phyloP scores from a whole-genome alignment of 1,140 invertebrate species.

The Galleria mellonella region DNA sequence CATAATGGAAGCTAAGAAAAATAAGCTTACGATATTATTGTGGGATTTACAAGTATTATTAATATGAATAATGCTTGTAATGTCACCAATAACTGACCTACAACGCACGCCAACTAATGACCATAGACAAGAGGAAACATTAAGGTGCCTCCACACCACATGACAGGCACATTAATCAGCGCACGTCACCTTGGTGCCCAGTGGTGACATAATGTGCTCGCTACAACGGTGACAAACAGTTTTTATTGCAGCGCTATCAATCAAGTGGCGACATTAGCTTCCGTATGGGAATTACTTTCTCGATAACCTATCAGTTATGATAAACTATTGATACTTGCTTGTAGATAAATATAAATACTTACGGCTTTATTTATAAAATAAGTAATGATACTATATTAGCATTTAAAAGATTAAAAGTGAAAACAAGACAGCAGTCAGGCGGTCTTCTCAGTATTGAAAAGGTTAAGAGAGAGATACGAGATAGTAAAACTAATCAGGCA shows the following conservation, averaged over 20 bases:
- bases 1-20: background rate
- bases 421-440: too few relatives aligned
- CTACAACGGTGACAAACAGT: slow-evolving; percentile 34
- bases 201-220: slow-evolving; percentile 55
- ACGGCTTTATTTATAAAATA: too few relatives aligned
- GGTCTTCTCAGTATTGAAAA: too few relatives aligned
- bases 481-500: too few relatives aligned
- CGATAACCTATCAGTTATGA: background rate
- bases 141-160: slow-evolving; percentile 20
- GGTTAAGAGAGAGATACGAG: too few relatives aligned
- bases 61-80: background rate
- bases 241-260: slow-evolving; percentile 51
- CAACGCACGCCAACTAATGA: slow-evolving; percentile 19
- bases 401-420: too few relatives aligned
- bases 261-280: slow-evolving; percentile 44
- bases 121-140: slow-evolving; percentile 24
- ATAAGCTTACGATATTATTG: too few relatives aligned
- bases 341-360: too few relatives aligned
- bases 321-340: too few relatives aligned
- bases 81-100: slow-evolving; percentile 14
- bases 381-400: too few relatives aligned
- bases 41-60: background rate
- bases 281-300: slow-evolving; percentile 53
- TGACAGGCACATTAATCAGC: slow-evolving; percentile 48
- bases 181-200: slow-evolving; percentile 23